Base-by-base conservation (phyloP, 2,888 invertebrate species). In the Branchipolynoe longqiensis region DNA sequence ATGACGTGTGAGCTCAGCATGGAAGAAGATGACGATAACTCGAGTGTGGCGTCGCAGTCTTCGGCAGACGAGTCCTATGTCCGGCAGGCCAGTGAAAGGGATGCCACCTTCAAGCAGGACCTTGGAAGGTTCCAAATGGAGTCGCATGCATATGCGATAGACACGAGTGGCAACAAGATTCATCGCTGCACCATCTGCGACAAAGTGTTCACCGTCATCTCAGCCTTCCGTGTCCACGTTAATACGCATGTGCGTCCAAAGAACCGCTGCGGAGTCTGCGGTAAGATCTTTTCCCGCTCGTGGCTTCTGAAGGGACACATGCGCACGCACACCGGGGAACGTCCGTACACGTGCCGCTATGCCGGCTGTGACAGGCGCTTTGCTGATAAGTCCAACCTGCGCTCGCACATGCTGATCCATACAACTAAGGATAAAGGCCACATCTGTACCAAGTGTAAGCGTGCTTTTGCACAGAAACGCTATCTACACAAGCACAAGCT, bases 281-380 rank as follows among this genome's bases (percentile, higher is more conserved):
- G 92, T 4, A 92, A 92, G 81, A 87, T 91, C 33, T 93, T 93
- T 87, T 91, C 92, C 6, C 88, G 93, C 4, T 91, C 92, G 0
- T 93, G 93, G 93, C 90, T 93, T 6, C 89, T 93, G 22, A 93
- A 93, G 84, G 93, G 93, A 0, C 93, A 93, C 87, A 90, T 93
- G 90, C 87, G 93, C 18, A 93, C 91, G 1, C 93, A 93, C 86
- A 93, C 93, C 0, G 93, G 93, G 0, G 93, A 93, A 84, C 87
- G 91, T 12, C 93, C 93, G 0, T 93, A 90, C 86, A 87, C 88
- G 36, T 93, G 93, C 86, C 89, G 89, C 0, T 87, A 91, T 41
- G 88, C 89, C 4, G 90, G 90, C 8, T 93, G 93, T 86, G 90
- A 89, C 59, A 92, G 92, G 85, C 91, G 92, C 0, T 93, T 93